Evolutionary conservation across 1,140 invertebrate genomes (phyloP), one percentile per base, ranked within the genome.

Genomic region (Lethrus apterus): DNA sequence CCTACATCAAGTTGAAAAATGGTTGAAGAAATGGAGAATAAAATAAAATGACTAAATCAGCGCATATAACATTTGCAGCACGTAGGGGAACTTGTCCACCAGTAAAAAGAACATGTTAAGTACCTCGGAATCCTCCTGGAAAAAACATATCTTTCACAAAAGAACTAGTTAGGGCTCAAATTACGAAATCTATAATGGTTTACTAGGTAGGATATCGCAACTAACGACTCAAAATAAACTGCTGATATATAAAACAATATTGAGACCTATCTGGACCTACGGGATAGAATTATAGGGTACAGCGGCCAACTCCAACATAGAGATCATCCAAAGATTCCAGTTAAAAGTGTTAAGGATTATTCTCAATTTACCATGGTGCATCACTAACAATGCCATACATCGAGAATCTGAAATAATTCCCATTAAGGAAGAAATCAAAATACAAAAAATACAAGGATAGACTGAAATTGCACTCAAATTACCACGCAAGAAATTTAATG

Each of bases 221-320:
- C 20, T 7, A 14, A 14, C 35, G 5, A 10, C 13, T 8, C 14
- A 38, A 17, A 38, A 38, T 19, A 38, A 38, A 20, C 3, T 38
- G 3, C 15, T 17, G 13, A 4, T 38, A 8, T 38, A 38, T 18
- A 14, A 19, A 14, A 17, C 35, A 14, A 9, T 38, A 4, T 10
- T 38, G 4, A 17, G 13, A 17, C 35, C 35, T 14, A 38, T 38
- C 8, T 38, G 35, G 35, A 14, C 13, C 8, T 38, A 38, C 35
- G 7, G 35, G 7, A n/a, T 9, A n/a, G 5, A 34, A 34, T 13
- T 34, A 5, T 34, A 13, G 32, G 7, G 15, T 13, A 8, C 4
- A 4, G 14, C 15, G 8, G 9, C 4, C 8, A 18, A 38, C 9
- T 38, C 35, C 13, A 38, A 38, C 18, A 7, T 38, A 14, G 18